Evolutionary conservation across 2,113 vertebrate genomes (phyloP).

Genomic region (Neotoma lepida): DNA sequence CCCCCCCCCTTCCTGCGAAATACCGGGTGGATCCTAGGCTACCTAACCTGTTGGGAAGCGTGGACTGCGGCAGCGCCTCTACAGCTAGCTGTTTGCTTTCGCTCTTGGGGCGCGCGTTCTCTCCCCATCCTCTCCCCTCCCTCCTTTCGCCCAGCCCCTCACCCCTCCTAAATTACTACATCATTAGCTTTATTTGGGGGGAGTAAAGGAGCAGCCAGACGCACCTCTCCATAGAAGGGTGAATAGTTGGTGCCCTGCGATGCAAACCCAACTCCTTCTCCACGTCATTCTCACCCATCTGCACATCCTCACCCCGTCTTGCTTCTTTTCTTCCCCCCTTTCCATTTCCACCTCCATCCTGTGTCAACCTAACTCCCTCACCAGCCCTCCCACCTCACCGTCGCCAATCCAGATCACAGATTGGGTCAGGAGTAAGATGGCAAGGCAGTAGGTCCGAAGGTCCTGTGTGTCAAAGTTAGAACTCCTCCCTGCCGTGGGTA

Average conservation of each 20-base stretch:
- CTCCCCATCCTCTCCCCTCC: conserved; percentile 57
- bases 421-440: not conserved
- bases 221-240: conserved; percentile 35
- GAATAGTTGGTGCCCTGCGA: conserved; percentile 8
- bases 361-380: conserved; percentile 12
- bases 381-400: not conserved
- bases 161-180: conserved; percentile 78
- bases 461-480: not conserved
- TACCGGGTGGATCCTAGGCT: conserved; percentile 57
- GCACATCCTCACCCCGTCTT: not conserved
- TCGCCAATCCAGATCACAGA: not conserved
- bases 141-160: conserved; percentile 70
- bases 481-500: not conserved
- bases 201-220: not conserved
- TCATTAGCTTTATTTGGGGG: conserved; percentile 76
- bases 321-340: conserved; percentile 1
- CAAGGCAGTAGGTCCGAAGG: not conserved
- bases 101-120: conserved; percentile 65
- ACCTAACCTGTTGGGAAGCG: conserved; percentile 75
- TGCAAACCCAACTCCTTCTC: conserved; percentile 14
- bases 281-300: not conserved
- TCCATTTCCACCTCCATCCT: not conserved
- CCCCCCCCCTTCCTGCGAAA: conserved; percentile 71
- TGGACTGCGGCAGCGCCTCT: conserved; percentile 57
- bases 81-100: conserved; percentile 70